A percentile compares a stretch with the other conserved stretches of the same genome.
These are phyloP conservation scores for Tribolium madens DNA, from an alignment of 1,140 invertebrate genomes.

Conservation along the genomic window DNA sequence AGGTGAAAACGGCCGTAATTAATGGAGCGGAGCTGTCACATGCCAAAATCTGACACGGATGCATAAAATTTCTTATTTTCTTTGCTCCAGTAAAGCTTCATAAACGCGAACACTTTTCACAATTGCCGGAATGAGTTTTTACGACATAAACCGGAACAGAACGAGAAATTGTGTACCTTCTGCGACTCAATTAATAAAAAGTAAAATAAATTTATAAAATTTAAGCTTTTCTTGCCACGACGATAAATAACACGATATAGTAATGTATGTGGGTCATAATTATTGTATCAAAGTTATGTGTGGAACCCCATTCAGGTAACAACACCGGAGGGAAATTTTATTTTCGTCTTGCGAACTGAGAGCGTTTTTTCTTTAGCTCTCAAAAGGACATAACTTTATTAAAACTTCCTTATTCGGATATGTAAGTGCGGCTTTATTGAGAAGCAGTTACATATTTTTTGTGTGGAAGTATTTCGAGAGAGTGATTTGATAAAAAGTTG, in stretches of 20 bases:
- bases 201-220: not conserved
- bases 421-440: not conserved
- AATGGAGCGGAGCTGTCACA: slow-evolving; percentile 19
- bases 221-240: not conserved
- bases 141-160: not conserved
- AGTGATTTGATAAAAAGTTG: not conserved
- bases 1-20: not conserved
- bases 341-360: not conserved
- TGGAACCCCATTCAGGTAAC: not conserved
- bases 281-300: not conserved
- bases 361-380: not conserved
- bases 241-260: not conserved
- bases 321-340: not conserved
- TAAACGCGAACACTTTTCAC: not conserved
- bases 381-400: not conserved
- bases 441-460: not conserved
- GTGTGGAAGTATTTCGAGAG: not conserved
- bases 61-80: not conserved
- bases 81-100: too few relatives aligned
- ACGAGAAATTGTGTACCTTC: not conserved
- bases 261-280: not conserved
- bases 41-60: not conserved
- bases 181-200: not conserved
- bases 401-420: not conserved
- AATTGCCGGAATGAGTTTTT: not conserved